These are phyloP conservation scores for Lasioglossum lativentre DNA, from an alignment of 2,888 invertebrate genomes.

Conservation along the genomic window DNA sequence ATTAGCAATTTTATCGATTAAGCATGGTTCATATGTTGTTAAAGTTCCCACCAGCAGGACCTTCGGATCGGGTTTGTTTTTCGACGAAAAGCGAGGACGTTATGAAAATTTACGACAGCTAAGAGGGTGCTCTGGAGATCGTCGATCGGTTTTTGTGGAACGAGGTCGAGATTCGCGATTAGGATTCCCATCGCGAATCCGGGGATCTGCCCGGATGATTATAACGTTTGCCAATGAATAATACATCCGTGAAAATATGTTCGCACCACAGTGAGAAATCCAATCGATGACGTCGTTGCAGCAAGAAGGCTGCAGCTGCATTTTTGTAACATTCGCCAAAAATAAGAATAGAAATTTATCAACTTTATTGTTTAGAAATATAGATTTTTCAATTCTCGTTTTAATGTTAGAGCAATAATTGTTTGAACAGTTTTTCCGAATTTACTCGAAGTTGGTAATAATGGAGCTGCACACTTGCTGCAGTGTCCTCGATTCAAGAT, in stretches of 20 bases:
- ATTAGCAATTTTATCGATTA: constrained; percentile 58
- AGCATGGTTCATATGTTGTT: constrained; percentile 43
- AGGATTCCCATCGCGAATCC: constrained; percentile 6
- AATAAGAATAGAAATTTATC: too few species aligned
- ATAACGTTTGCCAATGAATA: constrained; percentile 4
- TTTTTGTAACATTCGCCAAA: too few species aligned
- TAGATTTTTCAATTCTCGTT: too few species aligned
- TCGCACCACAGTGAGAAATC: neutral
- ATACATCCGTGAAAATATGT: neutral
- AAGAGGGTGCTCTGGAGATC: neutral
- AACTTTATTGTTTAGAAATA: too few species aligned
- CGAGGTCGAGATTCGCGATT: constrained; percentile 39
- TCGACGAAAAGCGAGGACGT: neutral
- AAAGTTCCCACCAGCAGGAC: constrained; percentile 40
- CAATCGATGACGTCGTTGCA: neutral
- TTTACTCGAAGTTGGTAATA: too few species aligned
- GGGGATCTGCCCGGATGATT: constrained; percentile 2
- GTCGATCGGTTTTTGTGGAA: constrained; percentile 7
- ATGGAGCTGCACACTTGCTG: too few species aligned
- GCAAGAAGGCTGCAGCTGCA: neutral
- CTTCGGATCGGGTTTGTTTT: constrained; percentile 20
- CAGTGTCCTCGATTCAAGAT: too few species aligned
- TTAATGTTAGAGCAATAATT: too few species aligned
- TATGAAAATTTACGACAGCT: constrained; percentile 25
- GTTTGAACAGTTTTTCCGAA: too few species aligned